Percentiles rank a stretch among this genome's conserved stretches.
Conservation (phyloP, 1,140 invertebrate genomes). For the Musca domestica region DNA sequence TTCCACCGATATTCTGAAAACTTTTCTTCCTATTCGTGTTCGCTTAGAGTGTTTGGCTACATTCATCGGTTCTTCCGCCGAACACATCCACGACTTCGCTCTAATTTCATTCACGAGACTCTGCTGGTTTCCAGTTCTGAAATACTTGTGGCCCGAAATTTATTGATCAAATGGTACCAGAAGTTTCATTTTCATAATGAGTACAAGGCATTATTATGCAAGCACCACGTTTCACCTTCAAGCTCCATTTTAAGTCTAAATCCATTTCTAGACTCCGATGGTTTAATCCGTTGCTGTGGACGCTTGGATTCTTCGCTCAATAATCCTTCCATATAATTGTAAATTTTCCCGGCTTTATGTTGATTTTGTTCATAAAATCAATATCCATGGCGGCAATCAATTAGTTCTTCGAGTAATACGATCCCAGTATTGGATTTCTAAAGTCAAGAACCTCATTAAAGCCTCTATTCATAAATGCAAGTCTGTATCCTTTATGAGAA, state of each 20-base stretch:
- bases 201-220: background rate
- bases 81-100: background rate
- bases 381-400: background rate
- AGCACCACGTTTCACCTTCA: background rate
- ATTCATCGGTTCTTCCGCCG: background rate
- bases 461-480: background rate
- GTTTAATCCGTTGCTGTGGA: background rate
- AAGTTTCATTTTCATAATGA: background rate
- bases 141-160: background rate
- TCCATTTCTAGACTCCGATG: background rate
- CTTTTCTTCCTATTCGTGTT: background rate
- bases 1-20: too few species aligned
- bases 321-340: background rate
- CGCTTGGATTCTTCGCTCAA: background rate
- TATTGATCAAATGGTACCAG: too few species aligned
- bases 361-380: background rate
- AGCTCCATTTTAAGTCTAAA: background rate
- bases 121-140: background rate
- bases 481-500: background rate
- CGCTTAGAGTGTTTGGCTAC: background rate
- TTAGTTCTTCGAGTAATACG: background rate
- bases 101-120: too few species aligned
- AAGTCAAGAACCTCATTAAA: background rate
- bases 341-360: background rate
- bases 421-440: background rate